Conservation (phyloP, 2,797 vertebrate genomes). For the Tamandua tetradactyla region DNA sequence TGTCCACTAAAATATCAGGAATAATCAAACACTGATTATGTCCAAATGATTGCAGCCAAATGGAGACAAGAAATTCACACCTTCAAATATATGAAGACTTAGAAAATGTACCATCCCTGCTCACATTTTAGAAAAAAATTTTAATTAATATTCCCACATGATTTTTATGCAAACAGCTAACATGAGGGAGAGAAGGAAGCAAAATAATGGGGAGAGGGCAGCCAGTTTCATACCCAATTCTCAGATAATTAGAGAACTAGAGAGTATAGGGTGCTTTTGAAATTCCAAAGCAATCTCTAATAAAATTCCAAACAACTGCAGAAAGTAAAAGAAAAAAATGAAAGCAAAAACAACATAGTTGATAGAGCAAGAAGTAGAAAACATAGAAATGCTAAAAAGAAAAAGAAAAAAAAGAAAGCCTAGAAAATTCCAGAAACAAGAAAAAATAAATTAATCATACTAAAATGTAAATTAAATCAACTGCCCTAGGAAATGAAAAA, state of each 20-base stretch:
- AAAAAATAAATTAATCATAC: neutral
- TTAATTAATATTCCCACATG: neutral
- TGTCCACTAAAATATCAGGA: neutral
- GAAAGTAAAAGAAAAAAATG: neutral
- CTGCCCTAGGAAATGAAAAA: neutral
- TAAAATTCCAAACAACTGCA: neutral
- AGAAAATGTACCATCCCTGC: neutral
- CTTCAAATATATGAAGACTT: neutral
- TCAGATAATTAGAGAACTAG: neutral
- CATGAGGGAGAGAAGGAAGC: neutral
- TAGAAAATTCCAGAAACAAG: conserved; percentile 26
- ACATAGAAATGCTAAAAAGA: neutral
- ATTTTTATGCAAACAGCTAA: neutral
- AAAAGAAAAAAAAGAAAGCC: neutral
- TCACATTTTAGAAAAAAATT: neutral
- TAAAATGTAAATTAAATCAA: neutral
- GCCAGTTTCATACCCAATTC: neutral
- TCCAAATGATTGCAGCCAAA: neutral
- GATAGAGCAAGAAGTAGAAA: neutral
- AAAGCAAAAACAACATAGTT: neutral
- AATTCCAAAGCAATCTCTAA: neutral
- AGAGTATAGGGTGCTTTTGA: neutral
- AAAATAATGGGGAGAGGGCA: neutral
- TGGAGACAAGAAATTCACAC: neutral
- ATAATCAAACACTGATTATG: neutral